Conservation (phyloP, 1,140 invertebrate genomes). For the Telenomus remus region DNA sequence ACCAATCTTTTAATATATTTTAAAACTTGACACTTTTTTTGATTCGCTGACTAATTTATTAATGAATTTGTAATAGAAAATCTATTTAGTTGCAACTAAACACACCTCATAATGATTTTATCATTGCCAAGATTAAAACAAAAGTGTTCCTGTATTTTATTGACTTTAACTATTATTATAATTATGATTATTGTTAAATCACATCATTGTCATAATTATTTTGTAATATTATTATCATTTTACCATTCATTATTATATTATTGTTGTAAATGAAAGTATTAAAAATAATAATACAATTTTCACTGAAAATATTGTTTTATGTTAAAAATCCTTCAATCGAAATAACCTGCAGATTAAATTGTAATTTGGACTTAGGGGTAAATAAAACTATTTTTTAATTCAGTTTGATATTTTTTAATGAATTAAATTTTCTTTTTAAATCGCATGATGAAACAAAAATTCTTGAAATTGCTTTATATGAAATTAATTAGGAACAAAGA, state of each 20-base stretch:
- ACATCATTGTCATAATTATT: constrained; percentile 45
- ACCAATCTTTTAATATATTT: too few species aligned
- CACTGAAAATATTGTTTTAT: constrained; percentile 60
- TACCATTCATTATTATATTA: constrained; percentile 58
- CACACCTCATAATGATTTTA: constrained; percentile 38
- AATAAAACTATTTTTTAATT: too few species aligned
- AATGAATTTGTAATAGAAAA: too few species aligned
- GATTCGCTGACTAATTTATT: too few species aligned
- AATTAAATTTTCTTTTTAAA: too few species aligned
- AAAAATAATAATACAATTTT: constrained; percentile 74
- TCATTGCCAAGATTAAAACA: constrained; percentile 67
- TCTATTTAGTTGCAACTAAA: constrained; percentile 19
- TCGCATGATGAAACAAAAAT: too few species aligned
- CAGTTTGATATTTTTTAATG: too few species aligned
- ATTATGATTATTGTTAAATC: constrained; percentile 65
- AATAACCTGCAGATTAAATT: too few species aligned
- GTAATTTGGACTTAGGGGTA: too few species aligned
- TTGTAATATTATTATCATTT: constrained; percentile 49
- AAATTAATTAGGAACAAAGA: too few species aligned
- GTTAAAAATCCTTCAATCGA: neutral
- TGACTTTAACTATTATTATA: constrained; percentile 66
- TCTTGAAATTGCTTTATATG: too few species aligned
- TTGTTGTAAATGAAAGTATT: constrained; percentile 74
- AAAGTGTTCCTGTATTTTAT: constrained; percentile 75
- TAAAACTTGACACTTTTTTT: too few species aligned